Base-by-base conservation (phyloP, 2,797 vertebrate genomes). In the Notoglanidium macrostoma region DNA sequence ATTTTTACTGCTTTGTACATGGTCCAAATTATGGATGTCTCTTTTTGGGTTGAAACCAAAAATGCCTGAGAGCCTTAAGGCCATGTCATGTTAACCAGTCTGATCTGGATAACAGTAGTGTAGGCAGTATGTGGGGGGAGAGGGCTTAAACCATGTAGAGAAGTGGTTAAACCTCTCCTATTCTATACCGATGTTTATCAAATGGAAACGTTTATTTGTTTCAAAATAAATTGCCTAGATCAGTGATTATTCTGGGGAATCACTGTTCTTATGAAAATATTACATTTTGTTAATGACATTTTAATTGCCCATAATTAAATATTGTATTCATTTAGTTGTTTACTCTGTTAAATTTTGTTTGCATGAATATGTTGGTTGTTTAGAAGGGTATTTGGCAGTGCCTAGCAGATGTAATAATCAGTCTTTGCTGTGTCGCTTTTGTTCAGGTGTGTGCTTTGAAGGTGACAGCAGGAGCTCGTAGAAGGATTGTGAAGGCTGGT, bases 401-500 rank as follows among this genome's bases (percentile, higher is more conserved):
- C 57, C 23, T 79, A 35, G 32, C 11, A 1, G 11, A 12, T 44
- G 11, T 61, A 61, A 35, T 79, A 1, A 2, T 79, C 11, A 54
- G 65, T 35, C 4, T 12, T 70, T 7, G 82, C 32, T 2, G 6
- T 19, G 19, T 65, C 11, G 0, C 19, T 11, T 74, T 19, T 51
- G 0, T 86, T 3, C 93, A 96, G 97, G 95, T 99, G 32, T 98
- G 98, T 1, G 97, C 97, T 1, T 94, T 98, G 61, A 95, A 92
- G 15, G 95, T 99, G 2, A 97, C 95, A 0, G 94, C 95, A 44
- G 95, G 96, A 0, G 97, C 97, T 51, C 96, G 97, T 12, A 94
- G 91, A 87, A 96, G 97, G 74, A 97, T 99, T 92, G 92, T 98
- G 85, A 97, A 97, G 91, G 92, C 97, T 1, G 97, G 97, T 0